Evolutionary conservation across 37 sponge, comb jelly and placozoan genomes (phyloP).

Genomic region (Lycopodina hypogea): DNA sequence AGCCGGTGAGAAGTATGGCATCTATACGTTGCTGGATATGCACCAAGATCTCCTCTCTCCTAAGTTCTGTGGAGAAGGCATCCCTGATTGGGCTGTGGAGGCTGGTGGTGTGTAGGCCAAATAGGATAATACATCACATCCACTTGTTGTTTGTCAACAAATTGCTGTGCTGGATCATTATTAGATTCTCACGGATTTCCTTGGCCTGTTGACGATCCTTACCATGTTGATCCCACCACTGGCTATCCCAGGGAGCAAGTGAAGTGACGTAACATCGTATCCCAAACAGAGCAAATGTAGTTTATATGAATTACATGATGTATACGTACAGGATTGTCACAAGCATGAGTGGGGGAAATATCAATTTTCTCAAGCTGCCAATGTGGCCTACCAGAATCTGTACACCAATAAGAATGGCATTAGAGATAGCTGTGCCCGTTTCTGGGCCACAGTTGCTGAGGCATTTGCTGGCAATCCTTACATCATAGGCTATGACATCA

Average conservation of each 20-base stretch:
- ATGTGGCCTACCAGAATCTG: conserved; percentile 72
- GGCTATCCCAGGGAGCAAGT: conserved; percentile 58
- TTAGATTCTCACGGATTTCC: conserved; percentile 67
- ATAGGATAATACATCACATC: not conserved
- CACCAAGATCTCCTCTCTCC: conserved; percentile 82
- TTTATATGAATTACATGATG: not conserved
- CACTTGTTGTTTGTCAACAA: too few relatives aligned
- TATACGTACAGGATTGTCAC: conserved; percentile 54
- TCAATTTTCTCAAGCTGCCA: conserved; percentile 59
- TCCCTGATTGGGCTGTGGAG: conserved; percentile 85
- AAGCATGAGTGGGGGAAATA: conserved; percentile 63
- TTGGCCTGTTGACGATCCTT: conserved; percentile 43
- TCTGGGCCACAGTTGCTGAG: conserved; percentile 78
- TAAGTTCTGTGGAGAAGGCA: conserved; percentile 85
- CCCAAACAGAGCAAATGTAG: not conserved
- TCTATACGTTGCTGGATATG: conserved; percentile 86
- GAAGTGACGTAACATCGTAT: too few relatives aligned
- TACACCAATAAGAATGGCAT: conserved; percentile 80
- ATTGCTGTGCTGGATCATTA: not conserved
- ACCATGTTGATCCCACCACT: conserved; percentile 46
- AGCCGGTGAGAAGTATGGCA: conserved; percentile 63
- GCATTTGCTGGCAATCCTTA: conserved; percentile 60
- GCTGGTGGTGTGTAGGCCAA: conserved; percentile 48
- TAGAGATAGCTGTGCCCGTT: conserved; percentile 58
- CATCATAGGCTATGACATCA: conserved; percentile 88